Evolutionary conservation across 64 coral and sea anemone species (phyloP), one percentile per base, ranked within the genome.

Genomic region (Cladopsammia gracilis): DNA sequence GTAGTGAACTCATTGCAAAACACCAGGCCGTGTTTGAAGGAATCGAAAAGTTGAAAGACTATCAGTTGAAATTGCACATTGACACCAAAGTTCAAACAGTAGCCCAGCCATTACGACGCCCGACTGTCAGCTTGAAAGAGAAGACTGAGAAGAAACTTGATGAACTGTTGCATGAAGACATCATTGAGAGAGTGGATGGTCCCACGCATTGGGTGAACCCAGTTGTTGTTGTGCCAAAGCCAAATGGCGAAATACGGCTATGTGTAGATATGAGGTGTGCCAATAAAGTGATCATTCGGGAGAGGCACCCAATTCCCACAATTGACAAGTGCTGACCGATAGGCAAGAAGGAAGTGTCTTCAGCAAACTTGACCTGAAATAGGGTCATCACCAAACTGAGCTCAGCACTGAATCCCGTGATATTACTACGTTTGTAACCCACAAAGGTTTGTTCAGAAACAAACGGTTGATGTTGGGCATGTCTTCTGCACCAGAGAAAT

Each of bases 51-150:
- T 25, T 89, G 48, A 89, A 89, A 60, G 58, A 70, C 48, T 88
- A 94, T 47, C 85, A 88, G 44, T 9, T 57, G 22, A 78, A 78
- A 46, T 50, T 88, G 57, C 92, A 89, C 64, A 71, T 86, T 64
- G 77, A 94, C 19, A 16, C 42, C 7, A 62, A 94, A 61, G 57
- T 71, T 1, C 24, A 10, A 70, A 83, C 71, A 51, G 83, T 94
- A 8, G 85, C 74, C 19, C 86, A 94, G 59, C 22, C 72, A 11
- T 34, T 34, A 34, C 34, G 34, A 34, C 34, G 34, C 34, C 34
- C 34, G 34, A 34, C 72, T 6, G 75, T 62, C 11, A 26, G 18
- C 79, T 45, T 46, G 22, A 64, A 75, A 16, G 47, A 80, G 20
- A 65, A 75, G 71, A 77, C 81, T 34, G 66, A 62, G 47, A 74